Evolutionary conservation across 1,140 invertebrate species (phyloP), one percentile per base, ranked within the genome.

Genomic region (Piezodorus guildinii): DNA sequence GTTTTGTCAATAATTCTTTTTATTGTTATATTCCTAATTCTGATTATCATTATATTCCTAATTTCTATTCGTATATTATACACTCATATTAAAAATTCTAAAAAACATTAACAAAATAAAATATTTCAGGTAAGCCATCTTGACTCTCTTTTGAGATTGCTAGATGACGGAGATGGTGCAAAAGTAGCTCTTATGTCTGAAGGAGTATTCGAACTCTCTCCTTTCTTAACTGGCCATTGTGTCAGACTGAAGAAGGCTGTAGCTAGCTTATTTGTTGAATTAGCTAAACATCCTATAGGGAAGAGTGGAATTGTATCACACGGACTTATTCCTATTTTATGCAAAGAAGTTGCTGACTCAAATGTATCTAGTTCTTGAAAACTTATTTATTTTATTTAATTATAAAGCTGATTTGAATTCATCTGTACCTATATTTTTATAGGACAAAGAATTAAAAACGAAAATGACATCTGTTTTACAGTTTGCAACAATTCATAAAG

Each of bases 401-500:
- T 30, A 8, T 30, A 30, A 30, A 30, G 3, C 27, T 30, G 27
- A 30, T 30, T 30, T 30, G 8, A 30, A 3, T 30, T 30, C 27
- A 30, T 30, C 27, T 30, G 27, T 30, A 39, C 34, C 30, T 30
- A 39, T 6, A 39, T 6, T 39, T 6, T 62, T 62, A 23, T 52
- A 63, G 62, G 49, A 56, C 23, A 30, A 39, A 19, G 30, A 34
- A 52, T 39, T 54, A 21, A 58, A 46, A 60, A 39, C 16, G 15
- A 59, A 60, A 17, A 9, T 64, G 14, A 19, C 23, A 9, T 49
- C 23, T 23, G 43, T 34, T 19, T 19, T 64, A 17, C 54, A 58
- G 43, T 64, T 59, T 64, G 54, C 63, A n/a, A 64, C 56, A n/a
- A 34, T 49, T 10, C 30, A 59, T 23, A 59, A 21, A 15, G 54